phyloP scores from a whole-genome alignment of 2,888 invertebrate genomes.

The Argynnis bischoffii region DNA sequence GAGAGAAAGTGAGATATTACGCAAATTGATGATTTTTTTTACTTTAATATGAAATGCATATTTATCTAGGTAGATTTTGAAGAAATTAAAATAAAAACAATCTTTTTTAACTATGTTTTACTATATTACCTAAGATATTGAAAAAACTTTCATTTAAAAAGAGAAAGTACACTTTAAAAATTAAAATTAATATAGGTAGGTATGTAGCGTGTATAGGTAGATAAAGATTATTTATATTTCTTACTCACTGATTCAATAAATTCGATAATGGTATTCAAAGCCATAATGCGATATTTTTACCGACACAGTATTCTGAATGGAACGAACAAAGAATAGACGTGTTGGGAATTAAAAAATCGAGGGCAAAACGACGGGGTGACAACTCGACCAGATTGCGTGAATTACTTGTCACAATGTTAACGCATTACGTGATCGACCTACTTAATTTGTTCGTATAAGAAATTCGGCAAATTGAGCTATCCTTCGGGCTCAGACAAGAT shows the following conservation, averaged over 20 bases:
- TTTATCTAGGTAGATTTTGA: no score
- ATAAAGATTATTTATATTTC: background rate
- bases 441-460: conserved; percentile 57
- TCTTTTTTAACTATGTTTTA: no score
- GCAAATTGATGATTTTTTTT: no score
- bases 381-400: conserved; percentile 64
- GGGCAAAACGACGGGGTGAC: conserved; percentile 62
- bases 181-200: no score
- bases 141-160: no score
- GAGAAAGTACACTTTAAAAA: no score
- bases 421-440: conserved; percentile 66
- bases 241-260: conserved; percentile 39
- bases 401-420: conserved; percentile 69
- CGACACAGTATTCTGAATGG: conserved; percentile 70
- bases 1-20: no score
- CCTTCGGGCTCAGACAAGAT: background rate
- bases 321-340: conserved; percentile 74
- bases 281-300: conserved; percentile 48
- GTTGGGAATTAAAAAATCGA: conserved; percentile 71
- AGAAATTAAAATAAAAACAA: no score
- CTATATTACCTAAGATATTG: no score
- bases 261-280: conserved; percentile 58
- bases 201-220: background rate
- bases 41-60: no score
- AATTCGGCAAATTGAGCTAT: conserved; percentile 44